Evolutionary conservation across 2,888 invertebrate species (phyloP).

Genomic region (Epinotia brunnichana): DNA sequence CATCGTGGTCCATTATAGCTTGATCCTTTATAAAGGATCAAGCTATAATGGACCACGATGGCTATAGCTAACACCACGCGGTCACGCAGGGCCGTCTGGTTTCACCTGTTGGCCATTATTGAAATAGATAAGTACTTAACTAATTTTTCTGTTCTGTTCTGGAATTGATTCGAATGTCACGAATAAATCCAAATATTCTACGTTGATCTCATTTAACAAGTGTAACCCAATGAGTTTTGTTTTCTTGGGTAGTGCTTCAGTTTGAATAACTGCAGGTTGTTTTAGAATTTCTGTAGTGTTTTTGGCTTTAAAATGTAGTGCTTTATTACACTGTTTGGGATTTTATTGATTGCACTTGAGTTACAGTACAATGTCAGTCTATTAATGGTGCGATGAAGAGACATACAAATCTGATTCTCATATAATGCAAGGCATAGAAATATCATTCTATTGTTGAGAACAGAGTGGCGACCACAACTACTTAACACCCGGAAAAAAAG

Average conservation of each 20-base stretch:
- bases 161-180: too few relatives aligned
- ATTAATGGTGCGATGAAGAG: constrained; percentile 11
- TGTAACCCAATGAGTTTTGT: constrained; percentile 14
- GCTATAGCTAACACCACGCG: too few relatives aligned
- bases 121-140: too few relatives aligned
- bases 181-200: background rate
- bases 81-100: too few relatives aligned
- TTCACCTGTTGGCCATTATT: too few relatives aligned
- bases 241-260: constrained; percentile 5
- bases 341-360: background rate
- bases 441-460: background rate
- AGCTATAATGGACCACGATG: too few relatives aligned
- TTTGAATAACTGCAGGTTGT: background rate
- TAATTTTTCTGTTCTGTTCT: too few relatives aligned
- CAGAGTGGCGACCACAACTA: background rate
- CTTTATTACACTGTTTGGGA: background rate
- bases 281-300: background rate
- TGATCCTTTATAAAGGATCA: too few relatives aligned
- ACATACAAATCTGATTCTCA: background rate
- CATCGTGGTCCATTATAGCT: too few relatives aligned
- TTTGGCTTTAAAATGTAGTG: background rate
- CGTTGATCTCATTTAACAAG: constrained; percentile 10
- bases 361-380: constrained; percentile 10
- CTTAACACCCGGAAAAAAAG: too few relatives aligned
- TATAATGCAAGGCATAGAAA: background rate